Base-by-base conservation (phyloP, 2,113 vertebrate species). In the Stigmatopora argus region DNA sequence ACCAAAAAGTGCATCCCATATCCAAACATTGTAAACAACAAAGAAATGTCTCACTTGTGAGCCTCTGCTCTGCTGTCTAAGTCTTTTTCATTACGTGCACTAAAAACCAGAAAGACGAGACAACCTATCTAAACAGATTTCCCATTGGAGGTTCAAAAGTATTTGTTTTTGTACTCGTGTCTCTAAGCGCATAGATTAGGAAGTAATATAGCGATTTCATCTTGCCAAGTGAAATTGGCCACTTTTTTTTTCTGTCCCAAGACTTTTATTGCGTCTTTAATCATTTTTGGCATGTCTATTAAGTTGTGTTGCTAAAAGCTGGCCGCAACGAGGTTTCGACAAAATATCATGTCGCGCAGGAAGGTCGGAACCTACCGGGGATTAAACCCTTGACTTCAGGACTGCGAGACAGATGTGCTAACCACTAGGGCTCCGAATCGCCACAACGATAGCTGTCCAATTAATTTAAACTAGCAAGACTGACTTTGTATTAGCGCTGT, bases 1-100 rank as follows among this genome's bases (percentile, higher is more conserved):
- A 31, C 2, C 3, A 51, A 74, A 67, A 78, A 76, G 61, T 1
- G 14, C 8, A 69, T 73, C 80, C 78, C 56, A 65, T 45, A 70
- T 70, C 73, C 51, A 31, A 63, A 34, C 74, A 74, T 69, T 58
- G 72, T 67, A 17, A 18, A 17, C 17, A 31, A 35, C 35, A 17
- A 21, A 41, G 19, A 61, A 21, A 23, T 41, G 11, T 61, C 19
- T 69, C 41, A 19, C 51, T 21, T 63, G 35, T 26, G 21, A 3
- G 47, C 35, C 5, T 41, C 58, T 34, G 23, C 13, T 38, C 4
- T 41, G 12, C 38, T 44, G 35, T 41, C 57, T 0, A 4, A 46
- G 19, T 11, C 1, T 53, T 26, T 23, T 11, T 41, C 1, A 23
- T 53, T 53, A 13, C 23, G 23, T 53, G 23, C 52, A 53, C 19